Conservation (phyloP, 92 coral and sea anemone genomes). For the Isaurus tuberculatus region DNA sequence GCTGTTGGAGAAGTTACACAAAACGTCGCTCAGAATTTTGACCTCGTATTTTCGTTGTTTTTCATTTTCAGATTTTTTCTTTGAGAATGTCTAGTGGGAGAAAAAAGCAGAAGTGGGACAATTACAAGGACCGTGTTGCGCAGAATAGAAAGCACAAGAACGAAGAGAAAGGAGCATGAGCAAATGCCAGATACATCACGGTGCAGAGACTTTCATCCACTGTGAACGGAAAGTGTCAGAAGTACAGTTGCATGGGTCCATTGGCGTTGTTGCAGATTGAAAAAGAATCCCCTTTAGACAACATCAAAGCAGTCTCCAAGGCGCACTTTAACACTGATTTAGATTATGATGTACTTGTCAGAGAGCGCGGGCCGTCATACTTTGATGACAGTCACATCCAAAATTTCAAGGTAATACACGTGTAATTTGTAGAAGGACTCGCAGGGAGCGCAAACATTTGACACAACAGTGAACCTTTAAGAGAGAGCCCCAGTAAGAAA, state of each 20-base stretch:
- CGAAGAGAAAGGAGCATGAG: constrained; percentile 20
- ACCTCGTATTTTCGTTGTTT: neutral
- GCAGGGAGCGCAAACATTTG: neutral
- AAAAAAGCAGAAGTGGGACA: constrained; percentile 55
- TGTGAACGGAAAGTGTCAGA: constrained; percentile 42
- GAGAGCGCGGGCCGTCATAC: constrained; percentile 63
- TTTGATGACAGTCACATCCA: constrained; percentile 44
- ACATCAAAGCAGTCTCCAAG: constrained; percentile 47
- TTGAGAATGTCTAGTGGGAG: constrained; percentile 20
- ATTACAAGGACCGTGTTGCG: constrained; percentile 43
- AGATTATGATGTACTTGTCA: constrained; percentile 64
- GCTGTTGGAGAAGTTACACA: neutral
- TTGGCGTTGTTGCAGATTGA: constrained; percentile 40
- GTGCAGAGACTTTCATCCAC: constrained; percentile 36
- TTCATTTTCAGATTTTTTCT: neutral
- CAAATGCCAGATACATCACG: constrained; percentile 28
- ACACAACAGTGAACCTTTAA: constrained; percentile 42
- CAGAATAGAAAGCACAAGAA: constrained; percentile 44
- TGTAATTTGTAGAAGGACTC: constrained; percentile 37
- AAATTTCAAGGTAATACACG: constrained; percentile 43
- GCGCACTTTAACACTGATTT: constrained; percentile 52
- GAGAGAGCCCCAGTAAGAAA: constrained; percentile 50
- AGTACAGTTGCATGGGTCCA: constrained; percentile 46
- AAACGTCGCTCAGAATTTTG: neutral
- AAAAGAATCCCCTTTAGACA: constrained; percentile 43